Evolutionary conservation across 2,888 invertebrate genomes (phyloP).

Genomic region (Melinaea menophilus): DNA sequence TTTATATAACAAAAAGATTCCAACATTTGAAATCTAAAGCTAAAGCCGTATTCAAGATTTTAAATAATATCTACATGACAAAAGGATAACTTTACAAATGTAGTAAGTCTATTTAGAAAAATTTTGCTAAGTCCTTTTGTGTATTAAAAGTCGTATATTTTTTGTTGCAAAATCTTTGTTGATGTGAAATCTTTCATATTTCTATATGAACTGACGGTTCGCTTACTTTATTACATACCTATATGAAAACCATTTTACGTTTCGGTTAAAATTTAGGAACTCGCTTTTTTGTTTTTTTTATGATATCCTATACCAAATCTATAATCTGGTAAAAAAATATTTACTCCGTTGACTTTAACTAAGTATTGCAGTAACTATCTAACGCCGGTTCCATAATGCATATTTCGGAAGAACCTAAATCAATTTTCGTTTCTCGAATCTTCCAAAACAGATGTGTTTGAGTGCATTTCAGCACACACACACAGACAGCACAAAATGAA

Average conservation of each 20-base stretch:
- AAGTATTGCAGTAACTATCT: too few species aligned
- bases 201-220: too few species aligned
- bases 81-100: not conserved
- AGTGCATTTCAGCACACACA: conserved; percentile 49
- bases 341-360: too few species aligned
- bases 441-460: conserved; percentile 22
- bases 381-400: conserved; percentile 2
- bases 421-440: conserved; percentile 13
- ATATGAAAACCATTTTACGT: too few species aligned
- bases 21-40: not conserved
- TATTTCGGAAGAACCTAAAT: conserved; percentile 9
- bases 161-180: not conserved
- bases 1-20: not conserved
- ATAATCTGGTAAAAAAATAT: too few species aligned
- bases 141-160: not conserved
- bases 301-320: too few species aligned
- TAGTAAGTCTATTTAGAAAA: conserved; percentile 2
- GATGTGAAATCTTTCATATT: too few species aligned
- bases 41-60: not conserved
- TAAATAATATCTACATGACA: not conserved
- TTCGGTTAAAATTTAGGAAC: too few species aligned
- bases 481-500: conserved; percentile 42
- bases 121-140: not conserved
- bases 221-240: too few species aligned
- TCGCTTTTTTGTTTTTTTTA: too few species aligned